Base-by-base conservation (phyloP, 2,888 invertebrate species). In the Acrobasis consociella region DNA sequence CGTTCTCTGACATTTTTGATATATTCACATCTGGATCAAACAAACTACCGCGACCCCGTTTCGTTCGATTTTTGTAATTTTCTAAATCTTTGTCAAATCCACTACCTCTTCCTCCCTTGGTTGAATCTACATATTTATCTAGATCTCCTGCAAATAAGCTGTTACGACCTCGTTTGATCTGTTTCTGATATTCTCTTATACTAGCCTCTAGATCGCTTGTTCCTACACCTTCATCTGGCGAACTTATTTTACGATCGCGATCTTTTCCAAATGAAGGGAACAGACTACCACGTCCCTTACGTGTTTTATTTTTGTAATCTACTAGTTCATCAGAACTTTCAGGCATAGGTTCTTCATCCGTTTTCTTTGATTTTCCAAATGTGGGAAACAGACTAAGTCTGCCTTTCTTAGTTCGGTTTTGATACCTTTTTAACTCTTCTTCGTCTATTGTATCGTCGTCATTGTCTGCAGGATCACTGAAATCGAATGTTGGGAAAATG, bases 21-120 rank as follows among this genome's bases (percentile, higher is more conserved):
- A 91, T 82, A 64, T 91, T 89, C 2, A 92, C 76, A 67, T 91
- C 86, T 15, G 91, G 87, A 64, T 91, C 91, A 64, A 92, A 94
- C 53, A 91, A 75, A 70, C 91, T 93, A 11, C 82, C 84, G 39
- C 91, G 85, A 50, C 93, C 92, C 64, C 82, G 81, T 70, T 77
- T 84, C n/a, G 87, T 90, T 74, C 68, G 86, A 55, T 88, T 89
- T 70, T 77, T 86, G 63, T 91, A 91, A 64, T 78, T 83, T 64
- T 90, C 88, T 67, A 91, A 75, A 52, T 91, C 90, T 68, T 70
- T 81, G 50, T 82, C 77, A 39, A 83, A 80, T 39, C 77, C 67
- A 62, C 80, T 83, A 9, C 70, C 71, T 52, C 80, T 71, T 10
- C 79, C 75, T 56, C 70, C 68, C 65, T 77, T 74, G 8, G 78